These are phyloP conservation scores for Aphidius gifuensis DNA, from an alignment of 1,140 invertebrate genomes.

Conservation along the genomic window DNA sequence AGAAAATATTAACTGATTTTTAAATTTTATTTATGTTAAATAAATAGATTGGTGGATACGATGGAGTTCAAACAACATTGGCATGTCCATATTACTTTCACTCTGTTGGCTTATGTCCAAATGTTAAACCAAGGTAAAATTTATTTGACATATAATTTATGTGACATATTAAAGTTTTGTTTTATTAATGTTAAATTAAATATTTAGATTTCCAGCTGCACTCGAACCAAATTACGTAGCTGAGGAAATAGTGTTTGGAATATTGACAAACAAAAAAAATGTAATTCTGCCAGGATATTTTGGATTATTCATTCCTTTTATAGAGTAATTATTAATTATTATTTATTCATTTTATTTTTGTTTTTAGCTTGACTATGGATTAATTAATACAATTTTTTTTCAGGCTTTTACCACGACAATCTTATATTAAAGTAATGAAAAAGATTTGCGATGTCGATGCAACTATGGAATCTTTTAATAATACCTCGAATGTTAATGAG, in stretches of 20 bases:
- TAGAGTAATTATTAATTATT: constrained; percentile 56
- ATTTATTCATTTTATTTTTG: background rate
- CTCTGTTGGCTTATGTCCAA: constrained; percentile 88
- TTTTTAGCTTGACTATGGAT: constrained; percentile 5
- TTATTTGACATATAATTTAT: too few relatives aligned
- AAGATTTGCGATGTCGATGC: too few relatives aligned
- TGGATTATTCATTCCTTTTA: constrained; percentile 66
- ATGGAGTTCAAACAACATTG: constrained; percentile 79
- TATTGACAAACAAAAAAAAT: constrained; percentile 74
- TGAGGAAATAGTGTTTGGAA: constrained; percentile 75
- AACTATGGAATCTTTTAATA: too few relatives aligned
- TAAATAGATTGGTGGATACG: constrained; percentile 56
- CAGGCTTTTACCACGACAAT: background rate
- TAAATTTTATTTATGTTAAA: constrained; percentile 17
- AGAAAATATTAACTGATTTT: too few relatives aligned
- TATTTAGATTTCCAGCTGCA: constrained; percentile 70
- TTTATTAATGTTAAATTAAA: too few relatives aligned
- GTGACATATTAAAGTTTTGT: too few relatives aligned
- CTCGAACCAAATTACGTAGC: constrained; percentile 85
- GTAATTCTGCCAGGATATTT: constrained; percentile 74
- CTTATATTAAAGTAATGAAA: too few relatives aligned
- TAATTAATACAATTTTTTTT: constrained; percentile 15
- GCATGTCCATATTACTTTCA: constrained; percentile 93
- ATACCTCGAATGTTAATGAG: too few relatives aligned
- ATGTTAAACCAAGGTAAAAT: constrained; percentile 76